These are phyloP conservation scores for Epinephelus coioides DNA, from an alignment of 2,797 vertebrate genomes.

Conservation along the genomic window DNA sequence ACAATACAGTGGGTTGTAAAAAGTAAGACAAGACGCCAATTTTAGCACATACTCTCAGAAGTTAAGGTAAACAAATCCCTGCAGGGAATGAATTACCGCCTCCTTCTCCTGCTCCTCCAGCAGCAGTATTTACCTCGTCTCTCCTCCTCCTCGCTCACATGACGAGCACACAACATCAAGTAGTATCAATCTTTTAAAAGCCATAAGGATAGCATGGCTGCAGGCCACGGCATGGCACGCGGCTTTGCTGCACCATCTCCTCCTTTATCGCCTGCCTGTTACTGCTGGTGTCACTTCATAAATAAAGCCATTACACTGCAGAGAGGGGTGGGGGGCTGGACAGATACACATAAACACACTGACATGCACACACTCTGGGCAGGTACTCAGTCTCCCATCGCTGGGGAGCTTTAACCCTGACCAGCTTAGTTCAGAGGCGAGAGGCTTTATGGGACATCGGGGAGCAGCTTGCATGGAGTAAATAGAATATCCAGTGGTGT, in stretches of 20 bases:
- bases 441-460: constrained; percentile 77
- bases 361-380: constrained; percentile 54
- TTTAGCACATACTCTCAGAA: neutral
- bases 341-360: constrained; percentile 62
- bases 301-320: constrained; percentile 77
- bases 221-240: constrained; percentile 47
- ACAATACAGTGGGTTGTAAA: no score
- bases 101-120: neutral
- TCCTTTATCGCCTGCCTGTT: constrained; percentile 76
- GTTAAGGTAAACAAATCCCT: constrained; percentile 25
- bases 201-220: constrained; percentile 51
- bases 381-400: constrained; percentile 75
- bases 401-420: constrained; percentile 80
- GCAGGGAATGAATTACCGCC: constrained; percentile 19
- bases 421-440: constrained; percentile 77
- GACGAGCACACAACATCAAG: constrained; percentile 46
- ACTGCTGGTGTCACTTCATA: constrained; percentile 77
- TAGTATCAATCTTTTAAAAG: constrained; percentile 64
- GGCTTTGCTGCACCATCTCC: constrained; percentile 47
- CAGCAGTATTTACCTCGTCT: constrained; percentile 25
- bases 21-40: neutral
- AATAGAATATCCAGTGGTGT: constrained; percentile 79
- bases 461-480: constrained; percentile 72
- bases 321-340: constrained; percentile 1
- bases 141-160: constrained; percentile 19